phyloP scores from a whole-genome alignment of 2,797 vertebrate species.

The Manis javanica region DNA sequence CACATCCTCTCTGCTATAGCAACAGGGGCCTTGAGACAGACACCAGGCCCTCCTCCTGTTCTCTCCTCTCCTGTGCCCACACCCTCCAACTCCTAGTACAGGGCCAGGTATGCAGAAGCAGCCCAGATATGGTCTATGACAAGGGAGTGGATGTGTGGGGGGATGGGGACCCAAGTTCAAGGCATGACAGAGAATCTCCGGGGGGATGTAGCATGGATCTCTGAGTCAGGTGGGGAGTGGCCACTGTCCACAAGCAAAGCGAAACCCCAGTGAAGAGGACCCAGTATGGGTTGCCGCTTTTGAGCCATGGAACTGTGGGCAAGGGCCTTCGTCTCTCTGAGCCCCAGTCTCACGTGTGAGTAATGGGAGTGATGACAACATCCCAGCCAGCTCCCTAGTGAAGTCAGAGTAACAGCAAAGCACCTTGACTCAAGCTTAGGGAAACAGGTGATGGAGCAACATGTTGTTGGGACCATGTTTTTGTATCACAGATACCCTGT shows the following conservation, averaged over 20 bases:
- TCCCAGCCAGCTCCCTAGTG: neutral
- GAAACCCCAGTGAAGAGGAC: neutral
- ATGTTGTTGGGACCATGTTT: neutral
- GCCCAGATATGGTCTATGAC: neutral
- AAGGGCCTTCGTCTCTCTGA: neutral
- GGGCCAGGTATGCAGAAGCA: neutral
- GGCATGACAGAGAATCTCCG: neutral
- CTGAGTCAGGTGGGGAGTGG: neutral
- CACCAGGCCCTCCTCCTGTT: neutral
- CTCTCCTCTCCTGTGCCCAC: neutral
- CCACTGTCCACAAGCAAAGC: neutral
- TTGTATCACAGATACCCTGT: neutral
- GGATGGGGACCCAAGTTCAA: accelerated
- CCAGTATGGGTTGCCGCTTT: neutral
- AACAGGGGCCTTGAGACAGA: neutral
- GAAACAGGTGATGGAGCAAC: neutral
- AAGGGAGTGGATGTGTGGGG: neutral
- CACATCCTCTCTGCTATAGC: neutral
- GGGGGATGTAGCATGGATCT: neutral
- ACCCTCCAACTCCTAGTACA: neutral
- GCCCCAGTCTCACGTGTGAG: neutral
- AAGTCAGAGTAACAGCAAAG: neutral
- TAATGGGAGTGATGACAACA: neutral
- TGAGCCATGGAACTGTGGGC: neutral
- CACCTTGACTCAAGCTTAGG: neutral